Conservation (phyloP, 2,113 vertebrate species). For the Chrysochloris asiatica region DNA sequence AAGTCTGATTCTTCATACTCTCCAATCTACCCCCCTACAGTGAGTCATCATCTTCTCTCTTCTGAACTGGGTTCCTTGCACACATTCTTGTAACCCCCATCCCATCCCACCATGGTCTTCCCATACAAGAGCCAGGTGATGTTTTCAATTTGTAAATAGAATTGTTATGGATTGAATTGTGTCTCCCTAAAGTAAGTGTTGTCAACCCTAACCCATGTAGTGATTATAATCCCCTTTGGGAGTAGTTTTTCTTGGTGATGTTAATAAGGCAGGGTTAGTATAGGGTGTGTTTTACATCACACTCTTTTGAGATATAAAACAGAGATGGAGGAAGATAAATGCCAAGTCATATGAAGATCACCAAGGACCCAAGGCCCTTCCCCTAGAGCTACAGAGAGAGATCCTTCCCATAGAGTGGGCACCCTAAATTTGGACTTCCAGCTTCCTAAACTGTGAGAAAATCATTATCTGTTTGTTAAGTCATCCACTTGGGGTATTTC, state of each 20-base stretch:
- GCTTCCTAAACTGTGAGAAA: not conserved
- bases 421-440: not conserved
- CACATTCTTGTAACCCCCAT: not conserved
- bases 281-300: not conserved
- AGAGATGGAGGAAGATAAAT: not conserved
- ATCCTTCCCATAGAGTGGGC: not conserved
- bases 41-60: too few species aligned
- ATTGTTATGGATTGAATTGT: not conserved
- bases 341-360: not conserved
- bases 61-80: not conserved
- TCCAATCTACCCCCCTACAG: too few species aligned
- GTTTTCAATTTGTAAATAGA: not conserved
- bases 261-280: not conserved
- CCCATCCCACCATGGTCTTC: not conserved
- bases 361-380: not conserved
- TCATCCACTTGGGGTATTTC: not conserved
- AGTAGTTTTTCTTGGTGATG: not conserved
- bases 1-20: rapidly evolving
- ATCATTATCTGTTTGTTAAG: not conserved
- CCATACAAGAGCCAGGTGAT: not conserved
- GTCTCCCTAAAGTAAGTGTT: not conserved
- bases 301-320: not conserved
- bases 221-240: not conserved
- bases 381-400: not conserved
- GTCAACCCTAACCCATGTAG: not conserved